phyloP scores from a whole-genome alignment of 2,113 vertebrate species.

The Hyla sarda region DNA sequence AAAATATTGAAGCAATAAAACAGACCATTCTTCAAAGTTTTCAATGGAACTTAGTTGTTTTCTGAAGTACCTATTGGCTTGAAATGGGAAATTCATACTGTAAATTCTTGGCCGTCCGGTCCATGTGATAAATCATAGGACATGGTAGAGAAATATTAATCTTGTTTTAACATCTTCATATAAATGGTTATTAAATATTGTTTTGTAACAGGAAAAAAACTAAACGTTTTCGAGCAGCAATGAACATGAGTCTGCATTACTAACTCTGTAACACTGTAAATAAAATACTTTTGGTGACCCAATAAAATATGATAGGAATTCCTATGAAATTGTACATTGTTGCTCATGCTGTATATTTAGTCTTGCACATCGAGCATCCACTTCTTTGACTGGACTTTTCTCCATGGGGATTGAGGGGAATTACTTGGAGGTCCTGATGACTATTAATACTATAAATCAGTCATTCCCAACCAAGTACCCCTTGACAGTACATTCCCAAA shows the following conservation, averaged over 20 bases:
- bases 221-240: background rate
- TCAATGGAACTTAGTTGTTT: conserved; percentile 36
- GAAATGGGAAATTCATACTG: background rate
- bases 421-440: too few species aligned
- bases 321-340: background rate
- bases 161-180: background rate
- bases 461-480: too few species aligned
- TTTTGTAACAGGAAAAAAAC: background rate
- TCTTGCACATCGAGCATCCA: too few species aligned
- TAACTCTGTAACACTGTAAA: background rate
- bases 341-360: too few species aligned
- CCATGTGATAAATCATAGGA: background rate
- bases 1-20: conserved; percentile 48
- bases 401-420: too few species aligned
- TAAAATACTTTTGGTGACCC: background rate
- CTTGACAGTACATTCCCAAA: too few species aligned
- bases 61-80: background rate
- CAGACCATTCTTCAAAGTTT: conserved; percentile 47
- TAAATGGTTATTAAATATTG: background rate
- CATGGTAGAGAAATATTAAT: background rate
- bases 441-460: too few species aligned
- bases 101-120: background rate
- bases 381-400: too few species aligned
- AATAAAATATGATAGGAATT: background rate
- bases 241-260: background rate